Conservation (phyloP, 2,888 invertebrate species). For the Limnephilus rhombicus region DNA sequence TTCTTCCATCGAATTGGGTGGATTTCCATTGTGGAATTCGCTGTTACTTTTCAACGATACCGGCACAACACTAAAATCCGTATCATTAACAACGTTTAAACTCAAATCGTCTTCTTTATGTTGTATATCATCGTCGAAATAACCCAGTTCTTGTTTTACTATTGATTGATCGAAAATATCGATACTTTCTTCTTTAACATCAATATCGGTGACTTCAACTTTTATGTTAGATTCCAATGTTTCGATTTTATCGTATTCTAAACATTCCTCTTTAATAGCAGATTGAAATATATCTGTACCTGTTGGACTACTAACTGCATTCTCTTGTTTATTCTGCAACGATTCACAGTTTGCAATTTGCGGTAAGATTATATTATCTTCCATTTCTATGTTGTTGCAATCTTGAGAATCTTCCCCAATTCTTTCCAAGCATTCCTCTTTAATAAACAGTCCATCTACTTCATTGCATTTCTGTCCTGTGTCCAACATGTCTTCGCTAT, state of each 20-base stretch:
- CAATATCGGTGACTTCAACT: not conserved
- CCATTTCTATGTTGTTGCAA: not conserved
- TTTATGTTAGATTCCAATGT: not conserved
- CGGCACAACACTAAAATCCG: constrained; percentile 41
- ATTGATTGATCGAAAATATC: constrained; percentile 24
- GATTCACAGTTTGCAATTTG: not conserved
- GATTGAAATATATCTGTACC: not conserved
- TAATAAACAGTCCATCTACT: not conserved
- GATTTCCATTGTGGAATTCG: constrained; percentile 47
- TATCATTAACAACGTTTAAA: not conserved
- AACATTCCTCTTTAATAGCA: constrained; percentile 1
- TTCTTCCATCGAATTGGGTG: constrained; percentile 33
- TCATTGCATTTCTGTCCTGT: constrained; percentile 9
- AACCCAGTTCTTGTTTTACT: constrained; percentile 34
- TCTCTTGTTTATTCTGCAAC: not conserved
- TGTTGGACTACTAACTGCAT: too few species aligned
- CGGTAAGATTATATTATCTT: not conserved
- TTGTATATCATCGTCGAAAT: not conserved
- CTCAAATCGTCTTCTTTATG: not conserved
- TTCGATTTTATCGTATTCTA: not conserved
- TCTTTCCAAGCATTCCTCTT: constrained; percentile 18
- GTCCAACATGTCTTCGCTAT: constrained; percentile 3
- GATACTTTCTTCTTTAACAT: not conserved
- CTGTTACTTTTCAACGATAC: constrained; percentile 52
- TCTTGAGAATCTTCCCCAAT: not conserved